Conservation (phyloP, 2,113 vertebrate species). For the Thamnaconus septentrionalis region DNA sequence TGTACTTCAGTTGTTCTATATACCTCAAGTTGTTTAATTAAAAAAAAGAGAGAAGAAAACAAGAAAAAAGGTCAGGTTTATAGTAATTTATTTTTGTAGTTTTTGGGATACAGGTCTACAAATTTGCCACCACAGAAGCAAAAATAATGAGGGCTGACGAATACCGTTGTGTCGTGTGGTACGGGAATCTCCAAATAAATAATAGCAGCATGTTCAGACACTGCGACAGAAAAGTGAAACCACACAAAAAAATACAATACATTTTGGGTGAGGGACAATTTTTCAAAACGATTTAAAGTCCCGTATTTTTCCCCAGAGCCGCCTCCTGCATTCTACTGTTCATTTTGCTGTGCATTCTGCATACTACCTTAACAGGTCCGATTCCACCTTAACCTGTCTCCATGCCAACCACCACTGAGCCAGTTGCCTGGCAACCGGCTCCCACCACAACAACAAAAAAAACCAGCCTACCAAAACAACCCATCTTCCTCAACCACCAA, state of each 20-base stretch:
- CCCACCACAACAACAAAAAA: slow-evolving; percentile 72
- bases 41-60: neutral
- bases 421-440: slow-evolving; percentile 75
- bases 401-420: slow-evolving; percentile 76
- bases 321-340: slow-evolving; percentile 59
- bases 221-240: no score
- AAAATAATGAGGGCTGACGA: neutral
- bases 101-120: neutral
- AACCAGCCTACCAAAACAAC: slow-evolving; percentile 65
- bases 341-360: slow-evolving; percentile 69
- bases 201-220: neutral
- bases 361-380: slow-evolving; percentile 69
- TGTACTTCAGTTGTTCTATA: no score
- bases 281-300: slow-evolving; percentile 28
- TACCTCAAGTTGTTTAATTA: neutral
- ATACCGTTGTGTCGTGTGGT: no score
- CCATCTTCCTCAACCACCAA: slow-evolving; percentile 68
- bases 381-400: slow-evolving; percentile 80
- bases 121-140: neutral
- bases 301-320: slow-evolving; percentile 61
- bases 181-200: no score
- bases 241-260: no score
- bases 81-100: no score
- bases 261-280: neutral
- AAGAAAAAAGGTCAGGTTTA: no score